phyloP scores from a whole-genome alignment of 2,797 vertebrate genomes.

The Cygnus olor region DNA sequence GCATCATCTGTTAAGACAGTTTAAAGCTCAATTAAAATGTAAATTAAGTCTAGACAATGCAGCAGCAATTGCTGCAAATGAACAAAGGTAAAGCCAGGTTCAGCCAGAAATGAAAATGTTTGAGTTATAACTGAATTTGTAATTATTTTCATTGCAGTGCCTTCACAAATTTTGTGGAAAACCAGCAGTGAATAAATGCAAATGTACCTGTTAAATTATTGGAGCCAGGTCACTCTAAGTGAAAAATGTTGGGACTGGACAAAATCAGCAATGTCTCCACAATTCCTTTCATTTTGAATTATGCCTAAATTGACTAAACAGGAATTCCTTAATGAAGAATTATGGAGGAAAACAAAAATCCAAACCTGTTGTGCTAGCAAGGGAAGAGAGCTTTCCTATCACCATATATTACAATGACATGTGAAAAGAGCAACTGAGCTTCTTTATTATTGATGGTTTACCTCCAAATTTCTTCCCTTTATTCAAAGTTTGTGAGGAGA shows the following conservation, averaged over 20 bases:
- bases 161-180: slow-evolving; percentile 29
- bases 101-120: slow-evolving; percentile 42
- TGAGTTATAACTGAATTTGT: slow-evolving; percentile 40
- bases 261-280: not conserved
- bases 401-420: not conserved
- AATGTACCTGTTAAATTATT: not conserved
- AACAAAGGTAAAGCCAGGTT: slow-evolving; percentile 34
- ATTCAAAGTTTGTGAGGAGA: not conserved
- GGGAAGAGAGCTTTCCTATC: not conserved
- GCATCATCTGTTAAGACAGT: slow-evolving; percentile 40
- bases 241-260: not conserved
- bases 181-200: not conserved
- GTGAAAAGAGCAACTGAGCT: not conserved
- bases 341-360: not conserved
- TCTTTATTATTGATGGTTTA: not conserved
- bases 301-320: not conserved
- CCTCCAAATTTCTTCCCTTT: not conserved
- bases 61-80: not conserved
- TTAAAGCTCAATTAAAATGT: slow-evolving; percentile 67
- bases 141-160: slow-evolving; percentile 39
- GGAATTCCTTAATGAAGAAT: not conserved
- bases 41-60: slow-evolving; percentile 52
- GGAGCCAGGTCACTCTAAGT: not conserved
- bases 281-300: not conserved
- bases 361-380: not conserved